Evolutionary conservation across 23 tunicate genomes (phyloP).

Genomic region (Oikopleura dioica): DNA sequence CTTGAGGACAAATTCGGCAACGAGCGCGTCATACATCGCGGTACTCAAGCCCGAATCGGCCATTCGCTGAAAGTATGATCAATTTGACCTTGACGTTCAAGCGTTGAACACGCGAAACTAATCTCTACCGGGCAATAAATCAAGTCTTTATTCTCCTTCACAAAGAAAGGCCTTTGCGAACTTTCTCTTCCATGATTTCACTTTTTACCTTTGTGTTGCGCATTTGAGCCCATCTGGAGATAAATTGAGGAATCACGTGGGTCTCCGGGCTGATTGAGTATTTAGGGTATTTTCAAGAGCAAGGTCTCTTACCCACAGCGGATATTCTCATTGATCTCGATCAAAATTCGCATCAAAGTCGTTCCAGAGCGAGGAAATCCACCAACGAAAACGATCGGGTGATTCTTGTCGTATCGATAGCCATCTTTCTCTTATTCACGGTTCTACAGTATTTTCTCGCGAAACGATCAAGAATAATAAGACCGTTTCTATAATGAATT

Average conservation of each 20-base stretch:
- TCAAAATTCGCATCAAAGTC: neutral
- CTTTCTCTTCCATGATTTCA: too few species aligned
- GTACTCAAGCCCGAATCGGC: neutral
- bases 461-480: too few species aligned
- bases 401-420: neutral
- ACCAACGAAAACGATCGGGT: conserved; percentile 5
- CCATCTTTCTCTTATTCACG: too few species aligned
- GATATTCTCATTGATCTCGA: conserved; percentile 1
- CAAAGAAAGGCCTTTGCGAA: too few species aligned
- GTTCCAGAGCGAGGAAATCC: conserved; percentile 10
- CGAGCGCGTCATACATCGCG: neutral
- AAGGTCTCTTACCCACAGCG: conserved; percentile 4
- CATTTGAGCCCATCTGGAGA: neutral
- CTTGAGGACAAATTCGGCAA: neutral
- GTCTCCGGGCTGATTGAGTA: conserved; percentile 4
- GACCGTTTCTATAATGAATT: too few species aligned
- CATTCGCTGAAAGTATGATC: too few species aligned
- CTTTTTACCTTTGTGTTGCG: neutral
- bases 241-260: neutral
- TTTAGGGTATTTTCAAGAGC: neutral
- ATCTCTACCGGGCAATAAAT: too few species aligned
- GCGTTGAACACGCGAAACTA: too few species aligned
- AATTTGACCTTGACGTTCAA: too few species aligned
- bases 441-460: too few species aligned
- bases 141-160: too few species aligned